Conservation (phyloP, 2,113 vertebrate species). For the Lampris megalopsis region DNA sequence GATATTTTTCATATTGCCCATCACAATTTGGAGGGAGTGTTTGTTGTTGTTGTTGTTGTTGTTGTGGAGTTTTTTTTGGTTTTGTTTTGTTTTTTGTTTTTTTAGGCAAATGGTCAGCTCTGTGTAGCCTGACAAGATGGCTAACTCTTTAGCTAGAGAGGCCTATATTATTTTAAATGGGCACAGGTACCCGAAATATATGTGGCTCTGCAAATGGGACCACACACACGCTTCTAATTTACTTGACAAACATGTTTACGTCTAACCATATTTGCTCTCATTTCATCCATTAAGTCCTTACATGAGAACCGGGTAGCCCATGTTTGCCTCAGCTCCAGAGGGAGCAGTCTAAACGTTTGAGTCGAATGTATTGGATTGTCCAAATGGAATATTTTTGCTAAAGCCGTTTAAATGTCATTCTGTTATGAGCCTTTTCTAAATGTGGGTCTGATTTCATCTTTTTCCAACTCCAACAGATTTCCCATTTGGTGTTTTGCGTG, state of each 20-base stretch:
- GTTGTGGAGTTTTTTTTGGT: neutral
- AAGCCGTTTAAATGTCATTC: conserved; percentile 27
- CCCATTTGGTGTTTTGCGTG: neutral
- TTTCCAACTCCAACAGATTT: neutral
- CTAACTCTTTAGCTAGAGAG: conserved; percentile 11
- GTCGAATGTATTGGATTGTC: conserved; percentile 50
- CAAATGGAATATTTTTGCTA: conserved; percentile 69
- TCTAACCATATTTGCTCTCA: conserved; percentile 10
- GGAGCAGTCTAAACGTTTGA: conserved; percentile 59
- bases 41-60: no score
- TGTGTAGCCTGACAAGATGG: conserved; percentile 32
- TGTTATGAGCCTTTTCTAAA: conserved; percentile 32
- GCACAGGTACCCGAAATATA: conserved; percentile 2
- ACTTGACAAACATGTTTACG: conserved; percentile 18
- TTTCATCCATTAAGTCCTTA: neutral
- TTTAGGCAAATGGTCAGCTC: conserved; percentile 3
- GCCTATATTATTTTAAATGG: conserved; percentile 6
- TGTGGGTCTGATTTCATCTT: neutral
- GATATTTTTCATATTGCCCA: no score
- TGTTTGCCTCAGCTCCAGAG: conserved; percentile 16
- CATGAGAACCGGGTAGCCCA: neutral
- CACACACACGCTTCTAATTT: conserved; percentile 12
- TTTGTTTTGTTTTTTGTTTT: conserved; percentile 1
- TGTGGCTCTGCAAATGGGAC: neutral
- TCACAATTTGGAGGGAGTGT: neutral